A percentile compares a stretch with the other conserved stretches of the same genome.
These are phyloP conservation scores for Sprattus sprattus DNA, from an alignment of 2,113 vertebrate species.

Conservation along the genomic window DNA sequence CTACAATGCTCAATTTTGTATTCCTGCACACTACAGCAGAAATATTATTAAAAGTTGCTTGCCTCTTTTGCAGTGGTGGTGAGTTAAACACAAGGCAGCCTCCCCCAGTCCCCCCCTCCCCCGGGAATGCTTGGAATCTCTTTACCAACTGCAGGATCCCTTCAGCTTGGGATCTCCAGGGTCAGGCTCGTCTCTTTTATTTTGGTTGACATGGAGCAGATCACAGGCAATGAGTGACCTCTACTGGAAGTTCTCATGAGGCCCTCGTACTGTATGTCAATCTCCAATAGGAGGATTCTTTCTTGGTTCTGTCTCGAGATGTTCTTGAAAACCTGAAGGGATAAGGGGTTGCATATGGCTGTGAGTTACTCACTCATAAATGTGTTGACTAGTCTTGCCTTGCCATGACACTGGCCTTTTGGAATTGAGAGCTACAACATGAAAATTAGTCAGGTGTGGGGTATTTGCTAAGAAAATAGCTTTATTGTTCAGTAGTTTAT, in stretches of 20 bases:
- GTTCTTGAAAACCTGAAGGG: not conserved
- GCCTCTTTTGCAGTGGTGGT: too few species aligned
- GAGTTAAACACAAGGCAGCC: not conserved
- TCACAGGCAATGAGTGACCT: not conserved
- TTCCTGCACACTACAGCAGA: too few species aligned
- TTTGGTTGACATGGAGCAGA: not conserved
- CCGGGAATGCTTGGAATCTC: constrained; percentile 15
- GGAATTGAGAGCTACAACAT: not conserved
- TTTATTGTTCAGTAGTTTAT: not conserved
- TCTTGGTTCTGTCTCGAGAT: not conserved
- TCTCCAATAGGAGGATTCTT: not conserved
- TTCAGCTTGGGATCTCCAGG: not conserved
- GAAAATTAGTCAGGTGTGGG: not conserved
- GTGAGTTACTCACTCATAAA: too few species aligned
- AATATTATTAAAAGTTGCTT: too few species aligned
- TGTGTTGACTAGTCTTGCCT: too few species aligned
- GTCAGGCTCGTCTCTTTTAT: not conserved
- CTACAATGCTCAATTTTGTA: too few species aligned
- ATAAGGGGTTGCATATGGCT: too few species aligned
- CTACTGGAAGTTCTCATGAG: not conserved
- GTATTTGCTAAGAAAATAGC: not conserved
- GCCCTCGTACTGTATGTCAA: not conserved
- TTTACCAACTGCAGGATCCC: not conserved
- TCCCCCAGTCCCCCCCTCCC: not conserved
- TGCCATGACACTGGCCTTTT: not conserved